A percentile compares a stretch with the other conserved stretches of the same genome.
Conservation (phyloP, 2,113 vertebrate species). For the Pao palembangensis region DNA sequence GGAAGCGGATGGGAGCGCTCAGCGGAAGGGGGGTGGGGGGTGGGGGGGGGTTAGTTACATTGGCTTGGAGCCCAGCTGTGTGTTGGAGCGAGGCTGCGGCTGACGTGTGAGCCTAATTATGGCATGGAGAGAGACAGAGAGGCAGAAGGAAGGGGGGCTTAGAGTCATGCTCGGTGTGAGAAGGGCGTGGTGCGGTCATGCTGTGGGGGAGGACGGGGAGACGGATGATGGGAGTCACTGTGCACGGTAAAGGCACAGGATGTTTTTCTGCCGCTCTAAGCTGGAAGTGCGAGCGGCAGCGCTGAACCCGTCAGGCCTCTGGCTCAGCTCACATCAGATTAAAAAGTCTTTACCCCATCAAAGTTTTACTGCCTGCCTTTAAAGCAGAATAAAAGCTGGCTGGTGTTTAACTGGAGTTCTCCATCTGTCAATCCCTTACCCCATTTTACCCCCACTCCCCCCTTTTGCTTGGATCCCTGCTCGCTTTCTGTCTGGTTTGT, state of each 20-base stretch:
- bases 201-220: constrained; percentile 43
- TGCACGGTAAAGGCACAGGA: constrained; percentile 33
- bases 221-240: constrained; percentile 5
- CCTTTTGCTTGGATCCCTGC: constrained; percentile 12
- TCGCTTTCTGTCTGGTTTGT: constrained; percentile 28
- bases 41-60: constrained; percentile 51
- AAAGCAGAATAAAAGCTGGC: constrained; percentile 70
- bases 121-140: constrained; percentile 59
- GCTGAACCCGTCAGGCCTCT: constrained; percentile 43
- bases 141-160: constrained; percentile 24
- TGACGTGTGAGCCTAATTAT: constrained; percentile 75
- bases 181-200: constrained; percentile 70
- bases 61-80: constrained; percentile 71
- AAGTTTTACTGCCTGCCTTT: constrained; percentile 71
- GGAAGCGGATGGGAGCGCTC: constrained; percentile 55
- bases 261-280: constrained; percentile 46
- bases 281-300: constrained; percentile 39
- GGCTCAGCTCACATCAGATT: constrained; percentile 66
- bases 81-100: constrained; percentile 66
- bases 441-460: constrained; percentile 9
- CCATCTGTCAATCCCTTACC: constrained; percentile 35
- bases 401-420: constrained; percentile 65
- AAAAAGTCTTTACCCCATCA: constrained; percentile 73
- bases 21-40: constrained; percentile 43
- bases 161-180: constrained; percentile 64